Base-by-base conservation (phyloP, 2,797 vertebrate genomes). In the Choloepus didactylus region DNA sequence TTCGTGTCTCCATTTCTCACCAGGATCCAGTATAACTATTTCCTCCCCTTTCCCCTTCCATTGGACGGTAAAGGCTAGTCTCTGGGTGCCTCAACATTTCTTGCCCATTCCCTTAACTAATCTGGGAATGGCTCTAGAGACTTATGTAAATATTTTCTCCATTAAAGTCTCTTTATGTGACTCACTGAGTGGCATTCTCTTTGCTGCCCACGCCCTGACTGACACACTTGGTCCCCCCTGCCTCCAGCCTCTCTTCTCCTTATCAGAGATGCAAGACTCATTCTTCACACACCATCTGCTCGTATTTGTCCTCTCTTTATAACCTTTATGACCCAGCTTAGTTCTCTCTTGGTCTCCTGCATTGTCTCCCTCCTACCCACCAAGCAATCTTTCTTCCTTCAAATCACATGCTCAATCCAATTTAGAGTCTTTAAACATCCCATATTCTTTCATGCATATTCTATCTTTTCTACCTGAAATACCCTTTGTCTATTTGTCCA, bases 391-490 rank as follows among this genome's bases (percentile, higher is more conserved):
- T 73, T 73, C 49, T 18, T 80, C 12, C 51, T 66, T 73, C 19
- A 69, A 75, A 80, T 75, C 27, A 59, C 35, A 84, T 35, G 79
- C 3, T 72, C 9, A 31, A 25, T 29, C 72, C 29, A 88, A 72
- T 77, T 85, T 11, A 1, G 3, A 79, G 3, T 91, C 46, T 59
- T 6, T 44, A 69, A 75, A 56, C 27, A 75, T 62, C 35, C 7
- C n/a, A 19, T 77, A 18, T n/a, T 81, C 11, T 93, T n/a, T 81
- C 11, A 35, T 21, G 9, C n/a, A 19, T 77, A 18, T n/a, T 81
- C 11, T 93, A n/a, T 77, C 76, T 46, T 80, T 6, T 81, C 23
- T 94, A 80, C 27, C 15, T 87, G 70, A 93, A 94, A 82, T 73
- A 38, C 0, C 10, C 1, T 76, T 96, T 64, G 18, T 38, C 23